Percentiles rank a stretch among this genome's conserved stretches.
These are phyloP conservation scores for Loxodonta africana DNA, from an alignment of 2,113 vertebrate genomes.

Conservation along the genomic window DNA sequence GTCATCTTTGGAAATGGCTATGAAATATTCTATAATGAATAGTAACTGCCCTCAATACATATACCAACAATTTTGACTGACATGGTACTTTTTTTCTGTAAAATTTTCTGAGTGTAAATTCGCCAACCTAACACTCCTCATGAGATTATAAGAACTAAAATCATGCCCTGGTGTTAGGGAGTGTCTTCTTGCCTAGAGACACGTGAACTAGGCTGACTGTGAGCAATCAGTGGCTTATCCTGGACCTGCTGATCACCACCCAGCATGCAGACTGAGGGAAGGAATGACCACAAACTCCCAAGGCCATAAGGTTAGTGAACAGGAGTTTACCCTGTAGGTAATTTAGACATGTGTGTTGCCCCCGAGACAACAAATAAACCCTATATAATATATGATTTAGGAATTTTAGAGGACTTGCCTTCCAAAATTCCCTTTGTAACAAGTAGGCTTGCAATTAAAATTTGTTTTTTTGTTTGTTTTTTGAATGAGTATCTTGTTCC, in stretches of 20 bases:
- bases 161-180: not conserved
- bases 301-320: not conserved
- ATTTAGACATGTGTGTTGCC: not conserved
- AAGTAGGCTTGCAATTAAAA: not conserved
- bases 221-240: not conserved
- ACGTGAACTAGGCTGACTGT: not conserved
- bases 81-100: not conserved
- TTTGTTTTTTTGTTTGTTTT: not conserved
- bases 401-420: constrained; percentile 6
- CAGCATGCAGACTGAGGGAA: not conserved
- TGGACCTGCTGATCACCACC: not conserved
- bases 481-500: not conserved
- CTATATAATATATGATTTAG: not conserved
- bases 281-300: not conserved
- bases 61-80: not conserved
- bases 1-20: not conserved
- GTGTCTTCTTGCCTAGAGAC: not conserved
- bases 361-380: not conserved
- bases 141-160: not conserved
- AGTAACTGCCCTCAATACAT: not conserved
- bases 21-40: not conserved
- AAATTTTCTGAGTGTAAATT: not conserved
- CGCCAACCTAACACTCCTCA: not conserved
- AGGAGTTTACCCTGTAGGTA: not conserved
- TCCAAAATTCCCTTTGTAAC: not conserved